Evolutionary conservation across 2,113 vertebrate species (phyloP), one percentile per base, ranked within the genome.

Genomic region (Phoxinus phoxinus): DNA sequence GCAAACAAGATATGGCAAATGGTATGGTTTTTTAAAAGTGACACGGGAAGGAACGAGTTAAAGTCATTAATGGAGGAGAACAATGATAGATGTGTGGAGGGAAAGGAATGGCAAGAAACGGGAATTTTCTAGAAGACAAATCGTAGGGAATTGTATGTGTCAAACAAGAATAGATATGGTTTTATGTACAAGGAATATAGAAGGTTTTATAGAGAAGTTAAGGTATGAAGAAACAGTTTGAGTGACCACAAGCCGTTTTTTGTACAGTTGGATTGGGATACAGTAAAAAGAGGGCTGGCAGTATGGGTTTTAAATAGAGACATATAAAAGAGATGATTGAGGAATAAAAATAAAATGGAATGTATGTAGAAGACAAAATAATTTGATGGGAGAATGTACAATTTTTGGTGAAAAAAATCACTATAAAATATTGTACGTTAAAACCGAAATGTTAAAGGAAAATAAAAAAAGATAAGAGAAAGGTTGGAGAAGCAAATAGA

Each of bases 1-100:
- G 77, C 19, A 80, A 59, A n/a, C 12, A 21, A 8, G 32, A 27
- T 25, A 41, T 59, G 27, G 56, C 27, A 6, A 23, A 80, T 12
- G 56, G 77, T 6, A 80, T 44, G 77, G 21, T 44, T 25, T 80
- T n/a, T 63, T 81, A 46, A 30, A 81, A 65, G 3, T 3, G 79
- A 81, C 17, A 67, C 32, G 7, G 32, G 79, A 44, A 81, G 23
- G 9, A 73, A 25, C 6, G 71, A 73, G 23, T 46, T 73, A 37
- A 73, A 73, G n/a, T 44, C 4, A 73, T 6, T 73, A 10, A 73
- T 73, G 71, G 41, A 74, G 10, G 21, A 44, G 10, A n/a, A 46
- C 19, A 67, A 81, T 65, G 9, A 13, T 65, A 0, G 79, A 81
- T 67, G 35, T 48, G 4, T 65, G 59, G 56, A 58, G 63, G 67